phyloP scores from a whole-genome alignment of 2,113 vertebrate species.

The Thermophis baileyi region DNA sequence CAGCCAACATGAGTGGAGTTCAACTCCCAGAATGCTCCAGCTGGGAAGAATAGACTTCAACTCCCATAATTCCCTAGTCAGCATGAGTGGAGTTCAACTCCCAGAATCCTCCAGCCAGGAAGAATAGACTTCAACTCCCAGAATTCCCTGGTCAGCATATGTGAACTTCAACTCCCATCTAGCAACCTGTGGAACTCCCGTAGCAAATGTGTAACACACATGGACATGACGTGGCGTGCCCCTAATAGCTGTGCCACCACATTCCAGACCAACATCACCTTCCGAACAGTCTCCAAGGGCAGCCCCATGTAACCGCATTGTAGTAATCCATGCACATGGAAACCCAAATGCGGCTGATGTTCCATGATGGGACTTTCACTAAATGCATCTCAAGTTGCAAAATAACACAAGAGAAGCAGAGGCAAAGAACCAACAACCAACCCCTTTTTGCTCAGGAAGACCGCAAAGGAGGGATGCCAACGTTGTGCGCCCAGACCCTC shows the following conservation, averaged over 20 bases:
- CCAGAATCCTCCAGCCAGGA: not conserved
- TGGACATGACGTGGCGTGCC: not conserved
- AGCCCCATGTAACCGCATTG: not conserved
- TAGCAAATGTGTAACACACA: not conserved
- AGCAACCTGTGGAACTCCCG: not conserved
- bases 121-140: not conserved
- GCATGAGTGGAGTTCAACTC: fast-evolving
- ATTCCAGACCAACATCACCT: not conserved
- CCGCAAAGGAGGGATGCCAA: not conserved
- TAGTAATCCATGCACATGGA: not conserved
- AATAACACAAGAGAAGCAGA: too few relatives aligned
- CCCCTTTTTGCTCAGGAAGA: too few relatives aligned
- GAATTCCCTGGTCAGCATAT: not conserved
- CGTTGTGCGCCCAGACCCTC: not conserved
- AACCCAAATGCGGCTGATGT: not conserved
- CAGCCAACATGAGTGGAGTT: fast-evolving
- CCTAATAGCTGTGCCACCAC: not conserved
- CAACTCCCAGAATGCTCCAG: too few relatives aligned
- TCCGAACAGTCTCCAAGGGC: not conserved
- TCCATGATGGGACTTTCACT: not conserved
- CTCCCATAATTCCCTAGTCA: too few relatives aligned
- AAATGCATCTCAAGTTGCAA: not conserved
- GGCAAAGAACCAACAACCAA: too few relatives aligned
- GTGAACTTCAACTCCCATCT: too few relatives aligned
- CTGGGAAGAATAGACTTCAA: too few relatives aligned